Percentiles rank a stretch among this genome's conserved stretches.
Evolutionary conservation across 92 coral and sea anemone genomes (phyloP).

Genomic region (Siderastrea radians): DNA sequence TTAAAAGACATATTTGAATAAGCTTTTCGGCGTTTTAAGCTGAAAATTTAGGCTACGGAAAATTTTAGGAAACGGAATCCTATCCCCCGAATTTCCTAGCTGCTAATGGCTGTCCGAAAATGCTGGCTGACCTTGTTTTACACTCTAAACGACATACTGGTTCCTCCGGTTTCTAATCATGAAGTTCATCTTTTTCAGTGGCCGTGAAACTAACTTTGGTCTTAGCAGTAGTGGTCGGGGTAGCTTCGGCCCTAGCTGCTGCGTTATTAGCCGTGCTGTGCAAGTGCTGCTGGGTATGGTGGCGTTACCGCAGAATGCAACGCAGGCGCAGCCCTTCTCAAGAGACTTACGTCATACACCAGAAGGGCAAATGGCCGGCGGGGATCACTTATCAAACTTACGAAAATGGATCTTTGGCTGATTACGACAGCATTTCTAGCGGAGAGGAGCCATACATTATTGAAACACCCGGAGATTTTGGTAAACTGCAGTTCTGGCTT

Average conservation of each 20-base stretch:
- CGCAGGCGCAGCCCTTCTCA: slow-evolving; percentile 70
- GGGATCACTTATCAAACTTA: slow-evolving; percentile 82
- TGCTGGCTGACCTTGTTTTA: too few species aligned
- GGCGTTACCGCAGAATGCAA: slow-evolving; percentile 77
- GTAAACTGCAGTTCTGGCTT: slow-evolving; percentile 86
- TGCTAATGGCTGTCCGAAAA: too few species aligned
- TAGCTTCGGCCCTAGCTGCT: slow-evolving; percentile 84
- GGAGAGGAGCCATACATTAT: slow-evolving; percentile 86
- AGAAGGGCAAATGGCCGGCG: slow-evolving; percentile 79
- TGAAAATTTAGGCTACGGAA: too few species aligned
- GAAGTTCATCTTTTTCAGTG: slow-evolving; percentile 24
- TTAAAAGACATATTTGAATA: too few species aligned
- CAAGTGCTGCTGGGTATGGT: slow-evolving; percentile 99
- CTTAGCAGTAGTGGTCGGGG: slow-evolving; percentile 89
- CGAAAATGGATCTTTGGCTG: slow-evolving; percentile 79
- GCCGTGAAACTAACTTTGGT: slow-evolving; percentile 72
- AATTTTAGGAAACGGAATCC: too few species aligned
- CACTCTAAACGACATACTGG: too few species aligned
- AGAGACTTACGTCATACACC: slow-evolving; percentile 76
- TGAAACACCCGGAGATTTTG: slow-evolving; percentile 91
- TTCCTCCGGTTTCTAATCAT: not conserved
- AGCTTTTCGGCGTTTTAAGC: too few species aligned
- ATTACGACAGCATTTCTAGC: slow-evolving; percentile 71
- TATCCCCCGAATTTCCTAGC: too few species aligned
- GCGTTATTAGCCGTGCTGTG: slow-evolving; percentile 88